Base-by-base conservation (phyloP, 2,888 invertebrate species). In the Synanthedon tipuliformis region DNA sequence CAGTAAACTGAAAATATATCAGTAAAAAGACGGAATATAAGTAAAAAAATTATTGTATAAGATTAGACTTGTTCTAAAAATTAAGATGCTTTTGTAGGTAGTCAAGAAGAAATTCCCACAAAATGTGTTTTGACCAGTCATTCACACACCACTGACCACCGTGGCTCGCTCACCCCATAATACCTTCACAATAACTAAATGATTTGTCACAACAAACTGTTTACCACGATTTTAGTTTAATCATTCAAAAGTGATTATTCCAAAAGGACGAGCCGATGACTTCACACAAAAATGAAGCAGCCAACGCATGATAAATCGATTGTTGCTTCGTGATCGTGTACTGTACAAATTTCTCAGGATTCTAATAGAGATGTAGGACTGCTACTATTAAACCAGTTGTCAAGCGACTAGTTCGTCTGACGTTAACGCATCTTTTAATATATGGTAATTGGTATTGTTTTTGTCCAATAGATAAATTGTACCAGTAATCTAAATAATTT, bases 251-350 rank as follows among this genome's bases (percentile, higher is more conserved):
- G 51, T 56, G 58, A 70, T 71, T 66, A 71, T 68, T 66, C 64
- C 64, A 60, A 61, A 52, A 62, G 62, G 57, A 62, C 58, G 58
- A 66, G 57, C 56, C 63, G 63, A 68, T 74, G 76, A 75, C 69
- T 73, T 53, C 59, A 65, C 73, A 75, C 63, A 71, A 76, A 67
- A 63, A 58, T 54, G 53, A 55, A 27, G 55, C 54, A 54, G 51
- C 56, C 52, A 58, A 53, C 52, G 56, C 56, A 61, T 73, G 75
- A 77, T 75, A 73, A 75, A 77, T 75, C 64, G 71, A 69, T 69
- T 65, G 66, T 62, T 61, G 61, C 62, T 63, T 69, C 63, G 59
- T 59, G 51, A 52, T 50, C 40, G 27, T 23, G 18, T 16, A 40
- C 16, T 49, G 50, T 40, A 27, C 41, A 50, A 50, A 53, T 52